phyloP scores from a whole-genome alignment of 2,888 invertebrate species.

The Linyphia triangularis region DNA sequence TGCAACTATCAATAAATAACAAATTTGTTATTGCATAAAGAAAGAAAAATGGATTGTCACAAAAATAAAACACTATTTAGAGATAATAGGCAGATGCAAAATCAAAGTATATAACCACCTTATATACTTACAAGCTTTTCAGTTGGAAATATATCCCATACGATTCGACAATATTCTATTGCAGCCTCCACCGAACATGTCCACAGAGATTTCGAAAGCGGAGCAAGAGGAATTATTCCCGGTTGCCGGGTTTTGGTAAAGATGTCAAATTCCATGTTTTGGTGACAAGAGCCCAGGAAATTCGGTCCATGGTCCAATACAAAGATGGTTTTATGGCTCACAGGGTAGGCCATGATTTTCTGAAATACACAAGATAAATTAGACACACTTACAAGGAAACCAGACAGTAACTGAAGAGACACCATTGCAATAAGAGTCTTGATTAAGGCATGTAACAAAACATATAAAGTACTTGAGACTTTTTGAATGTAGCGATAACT shows the following conservation, averaged over 20 bases:
- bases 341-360: constrained; percentile 83
- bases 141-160: constrained; percentile 97
- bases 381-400: too few relatives aligned
- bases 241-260: constrained; percentile 84
- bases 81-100: not conserved
- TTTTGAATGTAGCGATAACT: too few relatives aligned
- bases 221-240: constrained; percentile 87
- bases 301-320: constrained; percentile 96
- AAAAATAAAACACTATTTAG: not conserved
- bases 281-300: constrained; percentile 89
- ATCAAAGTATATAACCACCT: not conserved
- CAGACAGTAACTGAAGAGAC: too few relatives aligned
- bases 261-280: constrained; percentile 90
- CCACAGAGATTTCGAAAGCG: constrained; percentile 96
- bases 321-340: constrained; percentile 96
- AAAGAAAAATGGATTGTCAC: too few relatives aligned
- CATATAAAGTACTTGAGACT: too few relatives aligned
- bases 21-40: too few relatives aligned
- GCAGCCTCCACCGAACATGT: constrained; percentile 97
- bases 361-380: not conserved
- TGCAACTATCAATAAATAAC: too few relatives aligned
- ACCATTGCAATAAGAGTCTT: too few relatives aligned
- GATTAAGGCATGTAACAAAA: too few relatives aligned
- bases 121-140: constrained; percentile 86
- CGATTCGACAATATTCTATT: constrained; percentile 96